phyloP scores from a whole-genome alignment of 2,113 vertebrate species.

The Rhabdornis inornatus region DNA sequence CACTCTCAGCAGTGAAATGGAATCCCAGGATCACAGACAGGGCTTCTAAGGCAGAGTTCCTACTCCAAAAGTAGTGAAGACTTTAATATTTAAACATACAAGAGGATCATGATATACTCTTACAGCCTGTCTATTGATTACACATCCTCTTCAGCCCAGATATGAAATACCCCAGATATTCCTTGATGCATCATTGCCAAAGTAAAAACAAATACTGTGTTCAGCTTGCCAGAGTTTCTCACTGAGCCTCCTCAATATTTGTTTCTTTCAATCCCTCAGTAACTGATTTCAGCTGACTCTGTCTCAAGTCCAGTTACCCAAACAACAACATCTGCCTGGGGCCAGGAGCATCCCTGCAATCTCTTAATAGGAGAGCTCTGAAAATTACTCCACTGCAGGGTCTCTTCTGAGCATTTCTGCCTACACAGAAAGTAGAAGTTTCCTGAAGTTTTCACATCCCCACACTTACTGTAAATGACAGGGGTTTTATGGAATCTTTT shows the following conservation, averaged over 20 bases:
- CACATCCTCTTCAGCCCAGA: neutral
- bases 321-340: neutral
- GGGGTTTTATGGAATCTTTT: neutral
- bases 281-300: neutral
- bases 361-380: neutral
- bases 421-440: neutral
- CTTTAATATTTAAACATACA: conserved; percentile 24
- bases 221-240: neutral
- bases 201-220: neutral
- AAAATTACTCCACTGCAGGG: neutral
- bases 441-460: neutral
- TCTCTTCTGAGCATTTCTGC: neutral
- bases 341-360: neutral
- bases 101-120: neutral
- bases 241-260: neutral
- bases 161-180: neutral
- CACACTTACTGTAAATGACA: neutral
- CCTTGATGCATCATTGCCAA: neutral
- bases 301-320: neutral
- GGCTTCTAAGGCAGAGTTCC: neutral
- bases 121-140: neutral
- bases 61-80: neutral
- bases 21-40: neutral
- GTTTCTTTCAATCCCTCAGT: neutral
- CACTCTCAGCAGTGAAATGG: neutral